Conservation (phyloP, 2,797 vertebrate genomes). For the Tiaroga cobitis region DNA sequence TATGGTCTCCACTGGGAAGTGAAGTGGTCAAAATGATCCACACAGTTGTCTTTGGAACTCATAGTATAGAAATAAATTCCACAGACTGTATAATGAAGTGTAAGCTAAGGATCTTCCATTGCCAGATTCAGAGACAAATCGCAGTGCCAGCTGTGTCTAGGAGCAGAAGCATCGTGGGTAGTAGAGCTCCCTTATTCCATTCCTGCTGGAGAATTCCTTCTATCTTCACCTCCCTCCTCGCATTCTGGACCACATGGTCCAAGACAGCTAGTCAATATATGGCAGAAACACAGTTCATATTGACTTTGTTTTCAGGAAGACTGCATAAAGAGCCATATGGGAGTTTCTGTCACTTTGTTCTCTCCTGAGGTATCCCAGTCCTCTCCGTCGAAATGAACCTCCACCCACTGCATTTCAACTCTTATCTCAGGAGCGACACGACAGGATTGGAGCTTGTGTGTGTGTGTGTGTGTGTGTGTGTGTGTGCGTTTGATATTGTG, state of each 20-base stretch:
- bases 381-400: constrained; percentile 20
- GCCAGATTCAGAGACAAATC: constrained; percentile 18
- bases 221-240: constrained; percentile 48
- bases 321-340: constrained; percentile 86
- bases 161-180: constrained; percentile 45
- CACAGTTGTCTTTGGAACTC: constrained; percentile 4
- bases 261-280: constrained; percentile 88
- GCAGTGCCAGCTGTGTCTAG: constrained; percentile 4
- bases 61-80: constrained; percentile 19
- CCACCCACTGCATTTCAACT: constrained; percentile 26
- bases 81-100: constrained; percentile 25
- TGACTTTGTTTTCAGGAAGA: constrained; percentile 87
- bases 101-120: constrained; percentile 16
- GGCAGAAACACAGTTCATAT: constrained; percentile 82
- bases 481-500: neutral
- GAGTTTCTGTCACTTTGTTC: constrained; percentile 84
- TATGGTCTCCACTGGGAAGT: neutral
- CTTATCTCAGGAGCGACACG: neutral
- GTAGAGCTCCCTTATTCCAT: constrained; percentile 51
- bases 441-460: neutral
- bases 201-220: constrained; percentile 58
- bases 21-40: neutral
- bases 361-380: constrained; percentile 80
- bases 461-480: too few species aligned
- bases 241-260: constrained; percentile 75